Evolutionary conservation across 2,797 vertebrate genomes (phyloP).

Genomic region (Pseudopleuronectes americanus): DNA sequence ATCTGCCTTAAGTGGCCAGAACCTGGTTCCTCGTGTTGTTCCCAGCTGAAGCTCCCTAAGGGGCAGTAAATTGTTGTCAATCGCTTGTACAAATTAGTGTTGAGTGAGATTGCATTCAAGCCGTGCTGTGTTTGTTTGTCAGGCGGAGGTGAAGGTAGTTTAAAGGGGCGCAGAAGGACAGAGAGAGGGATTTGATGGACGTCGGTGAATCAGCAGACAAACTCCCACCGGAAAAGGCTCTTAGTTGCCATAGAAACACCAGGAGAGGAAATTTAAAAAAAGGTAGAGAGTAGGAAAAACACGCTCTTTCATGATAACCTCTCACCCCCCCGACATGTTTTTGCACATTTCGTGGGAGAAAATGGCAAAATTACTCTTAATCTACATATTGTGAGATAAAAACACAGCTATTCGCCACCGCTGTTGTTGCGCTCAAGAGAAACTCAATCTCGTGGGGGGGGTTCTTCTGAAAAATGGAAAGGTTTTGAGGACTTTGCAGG

Average conservation of each 20-base stretch:
- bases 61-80: slow-evolving; percentile 18
- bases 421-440: not conserved
- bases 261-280: slow-evolving; percentile 76
- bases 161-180: slow-evolving; percentile 25
- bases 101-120: slow-evolving; percentile 21
- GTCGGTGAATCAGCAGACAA: slow-evolving; percentile 61
- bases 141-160: slow-evolving; percentile 26
- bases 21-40: slow-evolving; percentile 13
- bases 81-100: slow-evolving; percentile 30
- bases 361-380: slow-evolving; percentile 26
- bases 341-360: slow-evolving; percentile 45
- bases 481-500: no score
- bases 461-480: no score
- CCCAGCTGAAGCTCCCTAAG: slow-evolving; percentile 2
- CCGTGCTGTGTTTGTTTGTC: slow-evolving; percentile 22
- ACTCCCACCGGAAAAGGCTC: slow-evolving; percentile 73
- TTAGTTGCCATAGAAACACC: slow-evolving; percentile 85
- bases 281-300: slow-evolving; percentile 48
- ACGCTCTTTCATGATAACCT: slow-evolving; percentile 52
- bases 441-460: not conserved
- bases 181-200: slow-evolving; percentile 66
- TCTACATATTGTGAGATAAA: slow-evolving; percentile 3
- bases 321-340: slow-evolving; percentile 42
- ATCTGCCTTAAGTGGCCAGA: slow-evolving; percentile 1
- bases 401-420: not conserved